phyloP scores from a whole-genome alignment of 2,888 invertebrate species.

The Bembecia ichneumoniformis region DNA sequence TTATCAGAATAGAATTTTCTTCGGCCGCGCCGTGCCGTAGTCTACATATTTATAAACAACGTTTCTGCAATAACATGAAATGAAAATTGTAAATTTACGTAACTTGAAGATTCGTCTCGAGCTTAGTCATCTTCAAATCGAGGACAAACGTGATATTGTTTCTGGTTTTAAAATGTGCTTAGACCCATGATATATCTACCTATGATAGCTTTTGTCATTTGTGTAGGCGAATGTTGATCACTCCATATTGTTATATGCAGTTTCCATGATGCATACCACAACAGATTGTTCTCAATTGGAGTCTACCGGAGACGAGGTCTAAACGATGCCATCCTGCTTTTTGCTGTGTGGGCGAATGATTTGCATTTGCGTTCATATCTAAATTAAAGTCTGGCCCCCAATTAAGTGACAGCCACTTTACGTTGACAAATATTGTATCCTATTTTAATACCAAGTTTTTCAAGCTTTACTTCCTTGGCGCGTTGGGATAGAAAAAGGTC shows the following conservation, averaged over 20 bases:
- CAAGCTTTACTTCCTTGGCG: too few relatives aligned
- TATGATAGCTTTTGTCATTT: background rate
- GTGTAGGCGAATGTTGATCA: background rate
- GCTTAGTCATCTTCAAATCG: background rate
- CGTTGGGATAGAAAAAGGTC: slow-evolving; percentile 4
- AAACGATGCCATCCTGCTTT: slow-evolving; percentile 34
- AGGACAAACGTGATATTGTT: background rate
- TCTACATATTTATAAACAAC: too few relatives aligned
- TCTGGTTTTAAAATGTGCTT: background rate
- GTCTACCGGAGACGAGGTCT: slow-evolving; percentile 17
- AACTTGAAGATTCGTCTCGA: too few relatives aligned
- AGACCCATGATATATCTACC: background rate
- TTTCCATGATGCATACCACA: slow-evolving; percentile 14
- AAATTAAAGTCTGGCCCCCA: slow-evolving; percentile 16
- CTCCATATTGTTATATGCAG: background rate
- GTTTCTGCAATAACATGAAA: too few relatives aligned
- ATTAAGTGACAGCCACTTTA: slow-evolving; percentile 18
- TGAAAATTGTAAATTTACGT: too few relatives aligned
- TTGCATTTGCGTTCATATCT: slow-evolving; percentile 19
- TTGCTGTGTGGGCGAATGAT: slow-evolving; percentile 24
- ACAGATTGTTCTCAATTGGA: slow-evolving; percentile 31
- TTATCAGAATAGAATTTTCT: too few relatives aligned
- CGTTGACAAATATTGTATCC: slow-evolving; percentile 22
- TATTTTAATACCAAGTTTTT: too few relatives aligned
- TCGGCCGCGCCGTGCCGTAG: too few relatives aligned